These are phyloP conservation scores for Pleuronectes platessa DNA, from an alignment of 2,113 vertebrate species.

Conservation along the genomic window DNA sequence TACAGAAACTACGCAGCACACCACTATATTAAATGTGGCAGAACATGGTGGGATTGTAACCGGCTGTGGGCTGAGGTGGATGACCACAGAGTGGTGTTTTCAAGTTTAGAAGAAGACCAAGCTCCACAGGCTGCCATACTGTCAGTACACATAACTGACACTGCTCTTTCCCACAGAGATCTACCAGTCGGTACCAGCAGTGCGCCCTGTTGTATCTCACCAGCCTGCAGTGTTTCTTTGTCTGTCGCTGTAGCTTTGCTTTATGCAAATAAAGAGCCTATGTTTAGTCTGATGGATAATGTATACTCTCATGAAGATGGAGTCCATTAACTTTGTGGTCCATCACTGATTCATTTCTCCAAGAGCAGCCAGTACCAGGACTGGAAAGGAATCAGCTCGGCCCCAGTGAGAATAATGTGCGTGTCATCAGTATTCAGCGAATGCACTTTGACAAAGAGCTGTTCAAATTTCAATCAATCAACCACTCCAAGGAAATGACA, in stretches of 20 bases:
- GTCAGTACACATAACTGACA: conserved; percentile 21
- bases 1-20: neutral
- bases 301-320: conserved; percentile 6
- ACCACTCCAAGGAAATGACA: neutral
- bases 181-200: conserved; percentile 49
- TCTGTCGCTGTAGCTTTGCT: conserved; percentile 10
- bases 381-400: neutral
- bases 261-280: conserved; percentile 12
- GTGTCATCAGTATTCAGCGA: conserved; percentile 17
- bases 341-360: neutral
- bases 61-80: conserved; percentile 27
- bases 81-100: conserved; percentile 30
- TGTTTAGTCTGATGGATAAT: neutral
- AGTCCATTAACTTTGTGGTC: conserved; percentile 29
- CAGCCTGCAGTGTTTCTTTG: neutral
- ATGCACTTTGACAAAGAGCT: neutral
- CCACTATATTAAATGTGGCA: conserved; percentile 13
- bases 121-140: conserved; percentile 18
- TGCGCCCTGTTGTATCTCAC: conserved; percentile 8
- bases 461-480: neutral
- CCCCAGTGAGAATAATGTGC: neutral
- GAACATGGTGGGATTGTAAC: conserved; percentile 5
- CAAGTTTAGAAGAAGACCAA: conserved; percentile 21
- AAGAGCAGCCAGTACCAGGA: neutral
- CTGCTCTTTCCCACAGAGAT: conserved; percentile 8